Evolutionary conservation across 2,888 invertebrate genomes (phyloP), one percentile per base, ranked within the genome.

Genomic region (Cecidostiba fungosa): DNA sequence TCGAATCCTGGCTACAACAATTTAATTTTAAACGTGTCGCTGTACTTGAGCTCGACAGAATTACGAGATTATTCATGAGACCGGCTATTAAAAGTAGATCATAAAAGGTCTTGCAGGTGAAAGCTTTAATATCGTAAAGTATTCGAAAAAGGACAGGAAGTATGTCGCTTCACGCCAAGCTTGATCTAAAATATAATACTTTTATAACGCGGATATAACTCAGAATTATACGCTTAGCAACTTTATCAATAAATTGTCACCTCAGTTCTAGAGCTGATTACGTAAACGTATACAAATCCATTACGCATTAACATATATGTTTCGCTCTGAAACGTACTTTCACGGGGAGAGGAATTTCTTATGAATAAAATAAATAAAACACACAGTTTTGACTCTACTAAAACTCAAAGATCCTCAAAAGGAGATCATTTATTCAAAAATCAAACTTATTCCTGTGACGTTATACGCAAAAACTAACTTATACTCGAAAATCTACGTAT

Each of bases 31-130:
- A 23, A 26, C 76, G 69, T n/a, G 70, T 81, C 43, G 43, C 43
- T 50, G n/a, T 43, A 62, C 62, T 59, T 66, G 59, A n/a, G n/a
- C 83, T 1, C 32, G 29, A 32, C 43, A 43, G 77, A 73, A 78
- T 77, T 77, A 82, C 50, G 77, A 72, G 62, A 59, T 78, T 84
- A 84, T 84, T 78, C 78, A 84, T 66, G 83, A 84, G 23, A 36
- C n/a, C 19, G n/a, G n/a, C 78, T 78, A 78, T 78, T 76, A 66
- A 84, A 78, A 62, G 39, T 47, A 69, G 82, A 78, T 69, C 70
- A 59, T 77, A 77, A 83, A 82, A 77, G 26, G 39, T 32, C 72
- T 47, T 26, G 69, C n/a, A 29, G 8, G 19, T 74, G 59, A 76
- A 82, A 26, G 73, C 36, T 72, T 80, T 76, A 69, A 69, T 69